Percentiles rank a stretch among this genome's conserved stretches.
Conservation (phyloP, 1,140 invertebrate species). For the Tetranychus urticae region DNA sequence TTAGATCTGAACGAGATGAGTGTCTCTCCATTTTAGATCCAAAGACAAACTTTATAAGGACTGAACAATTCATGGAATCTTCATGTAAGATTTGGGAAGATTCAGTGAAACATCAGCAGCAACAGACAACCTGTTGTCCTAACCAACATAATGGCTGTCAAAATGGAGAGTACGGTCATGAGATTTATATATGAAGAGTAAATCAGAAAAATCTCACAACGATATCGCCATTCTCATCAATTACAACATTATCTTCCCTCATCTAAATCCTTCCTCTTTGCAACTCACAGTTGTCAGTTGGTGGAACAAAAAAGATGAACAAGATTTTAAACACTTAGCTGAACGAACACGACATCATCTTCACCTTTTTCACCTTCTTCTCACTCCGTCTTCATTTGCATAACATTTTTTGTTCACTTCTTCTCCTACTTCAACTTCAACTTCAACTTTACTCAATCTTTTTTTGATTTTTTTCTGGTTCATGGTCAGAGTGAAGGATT, state of each 20-base stretch:
- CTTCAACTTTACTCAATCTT: neutral
- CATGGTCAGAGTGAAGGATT: too few relatives aligned
- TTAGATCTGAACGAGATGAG: neutral
- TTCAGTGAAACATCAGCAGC: neutral
- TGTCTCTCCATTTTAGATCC: neutral
- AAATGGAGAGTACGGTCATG: neutral
- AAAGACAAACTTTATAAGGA: neutral
- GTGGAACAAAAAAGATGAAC: too few relatives aligned
- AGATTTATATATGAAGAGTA: neutral
- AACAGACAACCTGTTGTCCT: neutral
- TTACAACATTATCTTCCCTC: too few relatives aligned
- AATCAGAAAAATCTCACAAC: too few relatives aligned
- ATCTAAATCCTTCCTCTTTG: too few relatives aligned
- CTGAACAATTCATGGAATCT: neutral
- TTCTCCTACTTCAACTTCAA: neutral
- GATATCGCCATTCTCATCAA: too few relatives aligned
- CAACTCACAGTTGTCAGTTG: too few relatives aligned
- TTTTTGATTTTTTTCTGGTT: too few relatives aligned
- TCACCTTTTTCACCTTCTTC: neutral
- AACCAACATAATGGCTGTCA: neutral
- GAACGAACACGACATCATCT: too few relatives aligned
- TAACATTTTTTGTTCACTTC: neutral
- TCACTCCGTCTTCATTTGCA: neutral
- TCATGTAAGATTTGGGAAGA: neutral
- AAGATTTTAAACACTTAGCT: too few relatives aligned